Evolutionary conservation across 2,113 vertebrate species (phyloP), one percentile per base, ranked within the genome.

Genomic region (Camelus dromedarius): DNA sequence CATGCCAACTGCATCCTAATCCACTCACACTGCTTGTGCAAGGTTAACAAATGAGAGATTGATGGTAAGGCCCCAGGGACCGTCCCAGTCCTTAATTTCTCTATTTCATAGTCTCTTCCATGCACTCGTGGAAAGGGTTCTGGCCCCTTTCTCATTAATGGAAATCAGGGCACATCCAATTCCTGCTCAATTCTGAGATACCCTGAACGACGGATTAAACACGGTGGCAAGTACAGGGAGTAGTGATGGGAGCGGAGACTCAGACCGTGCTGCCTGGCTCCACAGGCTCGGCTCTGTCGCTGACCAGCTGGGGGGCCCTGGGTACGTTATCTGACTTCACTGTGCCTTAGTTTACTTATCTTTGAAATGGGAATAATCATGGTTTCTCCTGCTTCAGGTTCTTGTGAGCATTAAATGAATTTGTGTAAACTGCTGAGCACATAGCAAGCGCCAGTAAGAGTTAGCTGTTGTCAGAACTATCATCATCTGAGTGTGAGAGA

Each of bases 1-100:
- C 20, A 8, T 4, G 1, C 52, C 3, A 2, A 30, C 38, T 5
- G 8, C 11, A 22, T 32, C 18, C 32, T 10, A 2, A 7, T 18
- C n/a, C 24, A 26, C 2, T 20, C 28, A 12, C 6, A 24, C 54
- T 56, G 42, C 76, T 64, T 54, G 3, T 12, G n/a, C 35, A 42
- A 52, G 35, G 56, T 12, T 38, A 12, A 58, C 54, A 72, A 3
- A 0, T 8, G 13, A 62, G 3, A 28, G 4, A 11, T 3, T 16
- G 35, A 35, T 7, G 72, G 8, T 6, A 5, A 20, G 26, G 42
- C 50, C 50, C 30, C 8, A 2, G 1, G 7, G n/a, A 10, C 10
- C 15, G 9, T 1, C 28, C 58, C 48, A 26, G 5, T 56, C 62
- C 50, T 22, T 32, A 22, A 22, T 5, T 20, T 80, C 46, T 50